Conservation (phyloP, 2,113 vertebrate species). For the Ancistrus triradiatus region DNA sequence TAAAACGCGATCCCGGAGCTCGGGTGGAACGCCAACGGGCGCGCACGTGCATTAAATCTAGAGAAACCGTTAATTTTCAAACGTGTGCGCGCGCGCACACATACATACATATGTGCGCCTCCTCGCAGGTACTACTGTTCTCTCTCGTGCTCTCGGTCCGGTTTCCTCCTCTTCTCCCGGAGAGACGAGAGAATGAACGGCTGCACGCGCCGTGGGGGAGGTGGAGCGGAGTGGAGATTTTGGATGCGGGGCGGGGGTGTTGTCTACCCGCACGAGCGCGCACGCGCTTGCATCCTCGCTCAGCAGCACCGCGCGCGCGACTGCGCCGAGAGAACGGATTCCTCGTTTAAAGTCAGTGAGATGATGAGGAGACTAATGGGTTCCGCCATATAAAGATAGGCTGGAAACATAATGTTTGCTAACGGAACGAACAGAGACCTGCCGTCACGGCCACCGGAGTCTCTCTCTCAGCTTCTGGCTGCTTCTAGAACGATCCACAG, state of each 20-base stretch:
- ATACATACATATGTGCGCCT: background rate
- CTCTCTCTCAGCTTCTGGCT: too few species aligned
- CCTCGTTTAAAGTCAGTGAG: too few species aligned
- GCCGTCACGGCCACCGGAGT: too few species aligned
- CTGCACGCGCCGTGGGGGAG: conserved; percentile 19
- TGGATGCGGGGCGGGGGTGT: background rate
- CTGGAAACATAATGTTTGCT: too few species aligned
- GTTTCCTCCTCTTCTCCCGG: background rate
- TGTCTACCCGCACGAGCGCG: conserved; percentile 20
- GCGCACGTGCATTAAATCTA: conserved; percentile 2
- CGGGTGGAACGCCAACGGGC: conserved; percentile 8
- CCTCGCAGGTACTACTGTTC: background rate
- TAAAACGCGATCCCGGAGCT: conserved; percentile 23
- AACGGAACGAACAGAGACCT: too few species aligned
- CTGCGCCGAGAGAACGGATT: too few species aligned
- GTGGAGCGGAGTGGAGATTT: background rate
- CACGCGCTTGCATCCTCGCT: conserved; percentile 2
- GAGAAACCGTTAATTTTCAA: background rate
- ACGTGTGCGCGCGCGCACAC: background rate
- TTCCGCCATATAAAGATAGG: too few species aligned
- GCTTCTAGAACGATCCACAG: too few species aligned
- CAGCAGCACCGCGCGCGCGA: too few species aligned
- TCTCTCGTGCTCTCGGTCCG: background rate
- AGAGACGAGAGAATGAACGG: conserved; percentile 38
- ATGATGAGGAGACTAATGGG: too few species aligned